Conservation (phyloP, 2,797 vertebrate genomes). For the Mus spretus region DNA sequence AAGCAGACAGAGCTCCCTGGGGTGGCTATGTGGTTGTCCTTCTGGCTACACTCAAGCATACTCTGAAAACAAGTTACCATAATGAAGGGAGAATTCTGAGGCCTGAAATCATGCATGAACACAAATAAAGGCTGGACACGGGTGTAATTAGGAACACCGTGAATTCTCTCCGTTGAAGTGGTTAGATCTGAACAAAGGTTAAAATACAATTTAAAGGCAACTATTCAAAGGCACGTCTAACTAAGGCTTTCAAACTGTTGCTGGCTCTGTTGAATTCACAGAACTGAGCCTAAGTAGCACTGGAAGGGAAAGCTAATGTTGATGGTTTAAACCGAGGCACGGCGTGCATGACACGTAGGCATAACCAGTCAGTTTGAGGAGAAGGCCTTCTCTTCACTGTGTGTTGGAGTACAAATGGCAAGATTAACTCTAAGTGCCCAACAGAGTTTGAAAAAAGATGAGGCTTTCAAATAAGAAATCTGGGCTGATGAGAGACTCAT, state of each 20-base stretch:
- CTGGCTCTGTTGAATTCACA: background rate
- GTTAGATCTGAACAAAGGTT: background rate
- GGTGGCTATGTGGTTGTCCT: background rate
- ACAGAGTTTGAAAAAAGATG: background rate
- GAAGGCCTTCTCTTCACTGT: background rate
- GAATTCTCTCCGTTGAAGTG: background rate
- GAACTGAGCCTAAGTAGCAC: background rate
- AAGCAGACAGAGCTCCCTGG: background rate
- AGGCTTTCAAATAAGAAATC: background rate
- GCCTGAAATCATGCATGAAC: slow-evolving; percentile 21
- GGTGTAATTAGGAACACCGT: slow-evolving; percentile 26
- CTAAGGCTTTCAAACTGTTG: background rate
- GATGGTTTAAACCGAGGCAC: background rate
- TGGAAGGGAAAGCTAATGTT: background rate
- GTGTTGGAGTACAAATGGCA: background rate
- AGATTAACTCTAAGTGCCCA: background rate
- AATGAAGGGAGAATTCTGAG: background rate
- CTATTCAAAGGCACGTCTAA: background rate
- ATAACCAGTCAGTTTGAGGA: slow-evolving; percentile 3
- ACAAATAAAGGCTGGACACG: background rate
- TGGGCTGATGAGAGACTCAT: background rate
- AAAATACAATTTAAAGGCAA: background rate
- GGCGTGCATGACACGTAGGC: background rate
- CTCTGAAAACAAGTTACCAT: background rate
- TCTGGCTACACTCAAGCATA: background rate